A percentile compares a stretch with the other conserved stretches of the same genome.
These are phyloP conservation scores for Phoxinus dragarum DNA, from an alignment of 2,797 vertebrate species.

Conservation along the genomic window DNA sequence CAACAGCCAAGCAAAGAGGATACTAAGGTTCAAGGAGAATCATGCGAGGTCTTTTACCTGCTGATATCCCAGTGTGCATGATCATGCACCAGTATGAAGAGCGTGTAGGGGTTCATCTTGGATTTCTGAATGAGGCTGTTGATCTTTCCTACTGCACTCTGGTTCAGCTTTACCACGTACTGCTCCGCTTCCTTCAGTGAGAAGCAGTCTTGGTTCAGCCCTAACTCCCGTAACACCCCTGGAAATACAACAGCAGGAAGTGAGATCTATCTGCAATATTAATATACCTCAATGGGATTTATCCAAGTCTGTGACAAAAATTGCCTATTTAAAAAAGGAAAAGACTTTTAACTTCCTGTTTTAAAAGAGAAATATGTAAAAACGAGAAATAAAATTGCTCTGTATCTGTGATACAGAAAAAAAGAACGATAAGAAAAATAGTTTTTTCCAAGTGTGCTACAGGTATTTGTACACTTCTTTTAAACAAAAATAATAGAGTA, in stretches of 20 bases:
- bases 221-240: slow-evolving; percentile 92
- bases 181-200: slow-evolving; percentile 86
- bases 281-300: background rate
- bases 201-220: slow-evolving; percentile 85
- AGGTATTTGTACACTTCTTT: background rate
- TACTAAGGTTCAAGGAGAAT: background rate
- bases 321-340: background rate
- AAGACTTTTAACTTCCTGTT: background rate
- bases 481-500: background rate
- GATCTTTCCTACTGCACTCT: slow-evolving; percentile 84
- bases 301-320: background rate
- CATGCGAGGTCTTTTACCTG: slow-evolving; percentile 78
- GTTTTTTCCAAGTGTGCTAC: background rate
- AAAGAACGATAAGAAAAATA: fast-evolving
- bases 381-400: background rate
- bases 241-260: slow-evolving; percentile 39
- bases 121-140: slow-evolving; percentile 89
- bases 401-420: background rate
- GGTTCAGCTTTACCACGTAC: slow-evolving; percentile 90
- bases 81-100: slow-evolving; percentile 95
- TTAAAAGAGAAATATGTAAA: background rate
- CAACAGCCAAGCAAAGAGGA: background rate
- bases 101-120: slow-evolving; percentile 89
- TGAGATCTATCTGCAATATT: background rate
- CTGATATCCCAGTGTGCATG: slow-evolving; percentile 95